These are phyloP conservation scores for Elgonia sp. DNA, from an alignment of 2,888 invertebrate species.

Conservation along the genomic window DNA sequence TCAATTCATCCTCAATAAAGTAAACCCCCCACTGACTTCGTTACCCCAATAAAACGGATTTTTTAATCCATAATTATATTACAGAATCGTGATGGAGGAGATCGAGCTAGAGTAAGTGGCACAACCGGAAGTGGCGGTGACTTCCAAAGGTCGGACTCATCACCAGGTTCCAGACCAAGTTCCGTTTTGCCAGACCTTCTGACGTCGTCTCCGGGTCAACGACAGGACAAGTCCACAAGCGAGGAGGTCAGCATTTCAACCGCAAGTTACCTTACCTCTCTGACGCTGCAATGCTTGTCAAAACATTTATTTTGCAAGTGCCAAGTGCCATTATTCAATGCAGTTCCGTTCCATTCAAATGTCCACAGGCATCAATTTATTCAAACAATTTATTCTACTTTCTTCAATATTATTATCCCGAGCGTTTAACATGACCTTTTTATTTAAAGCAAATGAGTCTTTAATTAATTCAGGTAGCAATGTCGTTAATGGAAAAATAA, in stretches of 20 bases:
- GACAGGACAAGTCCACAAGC: constrained; percentile 97
- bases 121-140: constrained; percentile 87
- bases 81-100: constrained; percentile 85
- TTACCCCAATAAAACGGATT: background rate
- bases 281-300: constrained; percentile 74
- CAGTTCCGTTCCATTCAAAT: constrained; percentile 46
- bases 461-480: background rate
- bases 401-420: constrained; percentile 24
- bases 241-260: constrained; percentile 93
- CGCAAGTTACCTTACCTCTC: constrained; percentile 69
- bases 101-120: constrained; percentile 87
- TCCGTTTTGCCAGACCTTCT: constrained; percentile 98
- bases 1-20: background rate
- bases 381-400: constrained; percentile 12
- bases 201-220: constrained; percentile 95
- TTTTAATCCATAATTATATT: constrained; percentile 76
- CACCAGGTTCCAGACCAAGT: constrained; percentile 92
- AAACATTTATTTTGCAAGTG: constrained; percentile 73
- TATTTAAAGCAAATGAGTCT: background rate
- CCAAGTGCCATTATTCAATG: constrained; percentile 69
- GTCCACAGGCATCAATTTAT: constrained; percentile 44
- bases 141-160: constrained; percentile 87
- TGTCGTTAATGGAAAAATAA: background rate
- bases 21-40: background rate
- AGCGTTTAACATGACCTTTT: constrained; percentile 33